Base-by-base conservation (phyloP, 2,113 vertebrate species). In the Trochalopteron elliotii region DNA sequence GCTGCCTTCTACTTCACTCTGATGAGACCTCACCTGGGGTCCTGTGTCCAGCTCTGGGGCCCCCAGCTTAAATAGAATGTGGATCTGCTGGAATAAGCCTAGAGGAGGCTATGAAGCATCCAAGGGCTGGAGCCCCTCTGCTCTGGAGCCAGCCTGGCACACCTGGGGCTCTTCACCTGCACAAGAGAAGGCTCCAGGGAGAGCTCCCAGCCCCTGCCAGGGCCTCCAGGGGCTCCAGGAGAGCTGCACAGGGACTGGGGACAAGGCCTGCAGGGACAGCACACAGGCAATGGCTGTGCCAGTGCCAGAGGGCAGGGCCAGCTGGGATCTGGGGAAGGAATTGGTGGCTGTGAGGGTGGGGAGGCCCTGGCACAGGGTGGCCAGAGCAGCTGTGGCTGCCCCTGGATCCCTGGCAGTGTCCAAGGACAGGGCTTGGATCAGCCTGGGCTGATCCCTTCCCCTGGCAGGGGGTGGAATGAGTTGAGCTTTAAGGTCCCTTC, bases 401-500 rank as follows among this genome's bases (percentile, higher is more conserved):
- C n/a, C n/a, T n/a, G n/a, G n/a, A n/a, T n/a, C n/a, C n/a, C n/a
- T n/a, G 63, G 37, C 0, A 59, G 45, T 68, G 63, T 0, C 15
- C 33, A 5, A 33, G 53, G 55, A 28, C 0, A 1, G 33, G 33
- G 19, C 15, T 78, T 5, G 56, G 24, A 40, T 8, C 15, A 30
- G 0, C 28, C 12, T 87, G 65, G 24, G 7, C 6, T 0, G n/a
- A n/a, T 40, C n/a, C 11, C 47, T 71, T 49, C 30, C 8, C 14
- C 7, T 56, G 35, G 21, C 49, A 56, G 35, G 6, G 12, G 4
- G 3, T 71, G 50, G 11, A 0, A 15, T 0, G 0, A 1, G 14
- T 11, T 18, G 42, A 4, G 1, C 3, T 50, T 56, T 15, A 42
- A 27, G 9, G 18, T 57, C 9, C 7, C 10, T 57, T 57, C 31